phyloP scores from a whole-genome alignment of 2,888 invertebrate species.

The Leucoma salicis region DNA sequence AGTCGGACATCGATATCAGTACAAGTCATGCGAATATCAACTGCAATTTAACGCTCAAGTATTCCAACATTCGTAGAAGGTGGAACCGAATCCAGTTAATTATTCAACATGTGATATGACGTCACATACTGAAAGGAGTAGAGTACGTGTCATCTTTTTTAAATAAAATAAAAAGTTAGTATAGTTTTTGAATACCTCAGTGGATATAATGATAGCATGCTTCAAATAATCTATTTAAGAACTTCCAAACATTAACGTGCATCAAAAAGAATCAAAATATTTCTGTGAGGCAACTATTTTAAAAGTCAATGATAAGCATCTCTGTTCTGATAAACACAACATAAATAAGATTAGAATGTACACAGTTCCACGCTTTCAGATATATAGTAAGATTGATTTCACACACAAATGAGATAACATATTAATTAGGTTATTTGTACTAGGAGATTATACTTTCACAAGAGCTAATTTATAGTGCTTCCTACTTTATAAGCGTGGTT shows the following conservation, averaged over 20 bases:
- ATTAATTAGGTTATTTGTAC: constrained; percentile 42
- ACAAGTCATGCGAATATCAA: constrained; percentile 38
- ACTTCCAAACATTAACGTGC: constrained; percentile 16
- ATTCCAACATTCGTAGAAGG: constrained; percentile 23
- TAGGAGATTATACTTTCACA: constrained; percentile 30
- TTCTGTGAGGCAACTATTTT: constrained; percentile 19
- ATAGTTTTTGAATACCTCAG: too few species aligned
- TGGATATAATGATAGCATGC: too few species aligned
- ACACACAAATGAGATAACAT: constrained; percentile 27
- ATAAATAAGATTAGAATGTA: constrained; percentile 35
- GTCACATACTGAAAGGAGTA: too few species aligned
- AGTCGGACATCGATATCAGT: constrained; percentile 31
- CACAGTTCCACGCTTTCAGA: constrained; percentile 37
- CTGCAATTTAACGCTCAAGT: constrained; percentile 46
- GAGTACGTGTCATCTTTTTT: too few species aligned
- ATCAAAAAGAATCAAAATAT: constrained; percentile 34
- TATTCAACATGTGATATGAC: constrained; percentile 5
- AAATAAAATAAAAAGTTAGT: too few species aligned
- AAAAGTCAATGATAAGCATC: constrained; percentile 27
- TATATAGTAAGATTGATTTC: constrained; percentile 36
- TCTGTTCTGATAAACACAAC: constrained; percentile 30
- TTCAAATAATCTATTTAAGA: constrained; percentile 7
- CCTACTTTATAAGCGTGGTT: constrained; percentile 12
- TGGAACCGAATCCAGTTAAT: constrained; percentile 15
- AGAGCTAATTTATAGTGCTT: constrained; percentile 16